Evolutionary conservation across 2,888 invertebrate genomes (phyloP).

Genomic region (Tanytarsus gracilentus): DNA sequence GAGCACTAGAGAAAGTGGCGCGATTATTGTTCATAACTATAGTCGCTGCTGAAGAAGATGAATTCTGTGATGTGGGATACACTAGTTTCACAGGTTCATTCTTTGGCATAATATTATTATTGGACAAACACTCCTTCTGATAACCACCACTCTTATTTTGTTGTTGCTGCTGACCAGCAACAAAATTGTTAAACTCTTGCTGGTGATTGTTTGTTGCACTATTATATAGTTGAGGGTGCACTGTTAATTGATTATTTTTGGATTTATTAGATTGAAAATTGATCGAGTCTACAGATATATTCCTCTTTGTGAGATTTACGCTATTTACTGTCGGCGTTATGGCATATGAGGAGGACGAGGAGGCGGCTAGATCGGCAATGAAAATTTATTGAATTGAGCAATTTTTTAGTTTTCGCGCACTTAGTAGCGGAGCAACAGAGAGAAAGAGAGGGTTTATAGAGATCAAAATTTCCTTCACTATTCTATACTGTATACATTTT

Average conservation of each 20-base stretch:
- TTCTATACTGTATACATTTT: too few species aligned
- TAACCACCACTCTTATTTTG: constrained; percentile 32
- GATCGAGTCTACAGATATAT: constrained; percentile 36
- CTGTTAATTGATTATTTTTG: constrained; percentile 17
- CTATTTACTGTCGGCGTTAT: constrained; percentile 13
- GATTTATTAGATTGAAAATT: constrained; percentile 32
- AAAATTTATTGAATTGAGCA: too few species aligned
- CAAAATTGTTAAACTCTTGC: constrained; percentile 17
- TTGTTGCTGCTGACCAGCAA: constrained; percentile 2
- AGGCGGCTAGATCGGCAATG: too few species aligned
- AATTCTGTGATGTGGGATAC: constrained; percentile 39
- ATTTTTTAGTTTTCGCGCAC: too few species aligned
- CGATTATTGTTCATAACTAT: constrained; percentile 48
- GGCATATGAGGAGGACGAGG: constrained; percentile 19
- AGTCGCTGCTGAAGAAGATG: constrained; percentile 32
- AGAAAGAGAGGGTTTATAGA: too few species aligned
- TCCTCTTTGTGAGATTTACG: constrained; percentile 26
- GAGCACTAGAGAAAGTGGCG: constrained; percentile 54
- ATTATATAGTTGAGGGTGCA: not conserved
- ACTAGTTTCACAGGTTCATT: constrained; percentile 50
- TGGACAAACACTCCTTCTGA: constrained; percentile 30
- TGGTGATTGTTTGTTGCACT: constrained; percentile 32
- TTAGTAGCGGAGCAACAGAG: too few species aligned
- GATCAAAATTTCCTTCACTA: too few species aligned
- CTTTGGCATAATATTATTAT: constrained; percentile 44